These are phyloP conservation scores for Eupeodes corollae DNA, from an alignment of 1,140 invertebrate genomes.

Conservation along the genomic window DNA sequence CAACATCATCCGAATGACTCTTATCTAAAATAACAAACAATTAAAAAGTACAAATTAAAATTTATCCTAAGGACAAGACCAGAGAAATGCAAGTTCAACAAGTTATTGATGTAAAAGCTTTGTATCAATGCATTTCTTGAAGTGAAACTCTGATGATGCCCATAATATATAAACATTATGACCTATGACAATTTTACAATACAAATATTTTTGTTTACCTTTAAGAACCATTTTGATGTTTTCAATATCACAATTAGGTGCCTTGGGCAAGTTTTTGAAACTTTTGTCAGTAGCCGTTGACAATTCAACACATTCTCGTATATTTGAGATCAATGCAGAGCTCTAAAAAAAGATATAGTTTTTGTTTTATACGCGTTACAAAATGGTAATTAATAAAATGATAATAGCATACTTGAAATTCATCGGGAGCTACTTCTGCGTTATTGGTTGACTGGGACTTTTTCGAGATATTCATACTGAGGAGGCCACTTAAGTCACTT, in stretches of 20 bases:
- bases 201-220: no score
- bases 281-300: slow-evolving; percentile 27
- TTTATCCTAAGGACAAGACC: no score
- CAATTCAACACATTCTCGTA: slow-evolving; percentile 43
- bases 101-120: no score
- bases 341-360: slow-evolving; percentile 26
- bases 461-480: slow-evolving; percentile 62
- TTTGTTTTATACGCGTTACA: neutral
- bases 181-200: no score
- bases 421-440: slow-evolving; percentile 40
- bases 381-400: neutral
- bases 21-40: no score
- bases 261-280: slow-evolving; percentile 33
- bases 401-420: slow-evolving; percentile 18
- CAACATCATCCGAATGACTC: slow-evolving; percentile 73
- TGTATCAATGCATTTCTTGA: no score
- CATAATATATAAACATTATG: no score
- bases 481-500: slow-evolving; percentile 65
- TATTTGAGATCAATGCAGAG: slow-evolving; percentile 40
- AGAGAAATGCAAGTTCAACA: no score
- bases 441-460: slow-evolving; percentile 45
- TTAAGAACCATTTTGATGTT: slow-evolving; percentile 26
- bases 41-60: no score
- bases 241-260: slow-evolving; percentile 28
- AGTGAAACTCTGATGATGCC: no score